Base-by-base conservation (phyloP, 2,888 invertebrate species). In the Hirtodrosophila histrioides region DNA sequence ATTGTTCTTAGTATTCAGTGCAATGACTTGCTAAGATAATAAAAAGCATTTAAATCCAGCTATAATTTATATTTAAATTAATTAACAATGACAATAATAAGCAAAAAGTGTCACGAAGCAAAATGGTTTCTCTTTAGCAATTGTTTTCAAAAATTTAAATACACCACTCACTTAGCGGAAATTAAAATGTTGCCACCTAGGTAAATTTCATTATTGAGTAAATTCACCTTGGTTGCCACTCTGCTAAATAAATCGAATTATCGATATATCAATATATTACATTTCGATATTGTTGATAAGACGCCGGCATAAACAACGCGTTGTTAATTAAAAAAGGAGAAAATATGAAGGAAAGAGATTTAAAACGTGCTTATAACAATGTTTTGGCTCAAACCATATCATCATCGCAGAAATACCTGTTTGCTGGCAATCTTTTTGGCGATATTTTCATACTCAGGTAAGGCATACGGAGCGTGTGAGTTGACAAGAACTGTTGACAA, bases 371-470 rank as follows among this genome's bases (percentile, higher is more conserved):
- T 77, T 97, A 97, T 87, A 97, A 96, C 72, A 96, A 97, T 36
- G 94, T 97, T 45, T 93, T 96, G 69, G 94, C 95, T 29, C 97
- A 97, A 92, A 93, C 95, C 1, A 95, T 96, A 91, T 97, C 97
- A 0, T 95, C 95, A 0, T 96, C 96, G 89, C 96, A 97, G 5
- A 95, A 95, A 89, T 97, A 94, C 92, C 93, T 98, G 53, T 93
- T 95, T 60, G 95, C 95, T 72, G 97, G 96, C 12, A 97, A 96
- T 91, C 95, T 95, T 82, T 97, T 95, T 90, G 97, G 98, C 4
- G 94, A 95, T 89, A 93, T 98, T 54, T 96, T 96, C 31, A 92
- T 97, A 53, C 88, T 89, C 24, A 87, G 79, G 91, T 91, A 49
- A 60, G 75, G 17, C 17, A 17, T 17, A 17, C 62, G 2, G 3